Conservation (phyloP, 2,888 invertebrate species). For the Oconnorella tubifera region DNA sequence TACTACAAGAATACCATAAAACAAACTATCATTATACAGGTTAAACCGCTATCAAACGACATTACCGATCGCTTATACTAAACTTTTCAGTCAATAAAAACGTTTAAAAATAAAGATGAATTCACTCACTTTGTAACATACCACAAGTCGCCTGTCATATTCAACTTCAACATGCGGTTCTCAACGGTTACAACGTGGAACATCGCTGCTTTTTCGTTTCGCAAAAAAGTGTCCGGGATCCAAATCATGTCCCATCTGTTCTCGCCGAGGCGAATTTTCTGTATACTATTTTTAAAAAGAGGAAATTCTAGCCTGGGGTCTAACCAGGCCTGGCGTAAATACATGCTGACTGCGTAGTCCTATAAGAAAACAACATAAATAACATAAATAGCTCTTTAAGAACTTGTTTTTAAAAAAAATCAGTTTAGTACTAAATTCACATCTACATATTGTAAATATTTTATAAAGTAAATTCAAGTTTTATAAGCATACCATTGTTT, state of each 20-base stretch:
- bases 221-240: constrained; percentile 34
- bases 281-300: neutral
- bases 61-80: too few relatives aligned
- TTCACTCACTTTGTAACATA: constrained; percentile 32
- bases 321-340: constrained; percentile 35
- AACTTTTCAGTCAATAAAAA: too few relatives aligned
- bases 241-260: constrained; percentile 31
- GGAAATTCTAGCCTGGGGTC: constrained; percentile 32
- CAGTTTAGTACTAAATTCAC: too few relatives aligned
- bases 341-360: constrained; percentile 37
- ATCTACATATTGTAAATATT: too few relatives aligned
- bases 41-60: too few relatives aligned
- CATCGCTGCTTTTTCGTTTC: constrained; percentile 31
- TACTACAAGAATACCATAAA: too few relatives aligned
- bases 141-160: constrained; percentile 21
- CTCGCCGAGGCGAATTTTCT: constrained; percentile 25
- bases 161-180: constrained; percentile 28
- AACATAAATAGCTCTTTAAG: too few relatives aligned
- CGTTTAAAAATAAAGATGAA: too few relatives aligned
- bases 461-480: too few relatives aligned
- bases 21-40: too few relatives aligned
- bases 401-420: too few relatives aligned
- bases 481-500: too few relatives aligned
- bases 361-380: constrained; percentile 9
- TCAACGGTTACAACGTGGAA: constrained; percentile 31